Evolutionary conservation across 2,113 vertebrate species (phyloP).

Genomic region (Dicaeum eximium): DNA sequence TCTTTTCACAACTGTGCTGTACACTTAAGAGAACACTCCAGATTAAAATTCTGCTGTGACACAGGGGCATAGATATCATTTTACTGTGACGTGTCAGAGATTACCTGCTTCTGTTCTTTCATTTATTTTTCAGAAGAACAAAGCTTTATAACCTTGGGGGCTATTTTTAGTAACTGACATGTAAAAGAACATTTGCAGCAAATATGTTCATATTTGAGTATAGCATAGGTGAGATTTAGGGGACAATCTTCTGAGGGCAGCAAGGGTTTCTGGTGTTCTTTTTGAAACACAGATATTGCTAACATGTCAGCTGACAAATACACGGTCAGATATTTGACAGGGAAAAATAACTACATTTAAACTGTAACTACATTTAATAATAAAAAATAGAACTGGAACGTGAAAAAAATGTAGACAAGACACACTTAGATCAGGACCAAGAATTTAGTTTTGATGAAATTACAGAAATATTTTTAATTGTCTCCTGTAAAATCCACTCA

Average conservation of each 20-base stretch:
- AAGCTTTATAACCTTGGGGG: conserved; percentile 11
- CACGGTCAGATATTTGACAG: not conserved
- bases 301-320: not conserved
- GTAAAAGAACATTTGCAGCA: not conserved
- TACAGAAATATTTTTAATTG: not conserved
- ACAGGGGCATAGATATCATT: not conserved
- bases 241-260: not conserved
- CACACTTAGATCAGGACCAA: not conserved
- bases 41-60: conserved; percentile 6
- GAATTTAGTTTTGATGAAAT: not conserved
- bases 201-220: not conserved
- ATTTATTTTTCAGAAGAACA: conserved; percentile 15
- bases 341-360: not conserved
- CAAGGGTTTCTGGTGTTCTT: not conserved
- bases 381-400: not conserved
- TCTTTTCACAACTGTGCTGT: not conserved
- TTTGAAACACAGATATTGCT: not conserved
- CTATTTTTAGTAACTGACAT: not conserved
- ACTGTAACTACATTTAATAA: not conserved
- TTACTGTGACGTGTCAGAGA: conserved; percentile 30
- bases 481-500: not conserved
- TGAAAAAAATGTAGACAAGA: not conserved
- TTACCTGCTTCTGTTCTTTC: conserved; percentile 22
- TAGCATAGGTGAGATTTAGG: not conserved
- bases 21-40: not conserved